Evolutionary conservation across 2,113 vertebrate species (phyloP), one percentile per base, ranked within the genome.

Genomic region (Anser cygnoides): DNA sequence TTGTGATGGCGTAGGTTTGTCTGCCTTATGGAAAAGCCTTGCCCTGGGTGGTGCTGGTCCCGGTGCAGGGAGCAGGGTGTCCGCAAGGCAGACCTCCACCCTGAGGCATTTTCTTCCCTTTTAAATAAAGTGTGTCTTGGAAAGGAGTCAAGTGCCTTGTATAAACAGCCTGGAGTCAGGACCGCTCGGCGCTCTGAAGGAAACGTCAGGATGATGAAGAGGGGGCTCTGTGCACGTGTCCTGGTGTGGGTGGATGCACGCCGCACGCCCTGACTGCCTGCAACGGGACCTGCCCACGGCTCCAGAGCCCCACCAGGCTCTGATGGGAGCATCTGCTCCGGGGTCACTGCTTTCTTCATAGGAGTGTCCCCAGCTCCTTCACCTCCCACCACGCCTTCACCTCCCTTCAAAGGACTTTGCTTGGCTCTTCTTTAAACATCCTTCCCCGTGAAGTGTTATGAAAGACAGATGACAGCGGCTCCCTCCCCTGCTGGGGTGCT

Each of bases 101-200:
- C 49, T 25, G 23, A 57, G 52, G 31, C 35, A 0, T 84, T 85
- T 49, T 28, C 39, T 44, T 95, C 33, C 52, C 52, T 90, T 96
- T 87, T 29, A 61, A 85, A 80, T 10, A 18, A 72, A 71, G n/a
- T 9, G 49, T 18, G 3, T 68, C 73, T 91, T 95, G 89, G 83
- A 91, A 91, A 50, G 63, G n/a, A 90, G 23, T 66, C 50, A 85
- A 84, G 43, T 15, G 41, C 16, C 28, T 84, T 83, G 28, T 90
- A 9, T 93, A 93, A 96, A 95, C 84, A 96, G 68, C 83, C 61
- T 6, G 28, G 62, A 89, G 89, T 6, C 61, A 3, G 71, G 79
- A 91, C 26, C 17, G 5, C 49, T 75, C 50, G 18, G 55, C 6
- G 9, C 61, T 92, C 23, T 0, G 15, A 22, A 73, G 83, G 93